Percentiles rank a stretch among this genome's conserved stretches.
These are phyloP conservation scores for Platycercus adscitus DNA, from an alignment of 2,113 vertebrate genomes.

Conservation along the genomic window DNA sequence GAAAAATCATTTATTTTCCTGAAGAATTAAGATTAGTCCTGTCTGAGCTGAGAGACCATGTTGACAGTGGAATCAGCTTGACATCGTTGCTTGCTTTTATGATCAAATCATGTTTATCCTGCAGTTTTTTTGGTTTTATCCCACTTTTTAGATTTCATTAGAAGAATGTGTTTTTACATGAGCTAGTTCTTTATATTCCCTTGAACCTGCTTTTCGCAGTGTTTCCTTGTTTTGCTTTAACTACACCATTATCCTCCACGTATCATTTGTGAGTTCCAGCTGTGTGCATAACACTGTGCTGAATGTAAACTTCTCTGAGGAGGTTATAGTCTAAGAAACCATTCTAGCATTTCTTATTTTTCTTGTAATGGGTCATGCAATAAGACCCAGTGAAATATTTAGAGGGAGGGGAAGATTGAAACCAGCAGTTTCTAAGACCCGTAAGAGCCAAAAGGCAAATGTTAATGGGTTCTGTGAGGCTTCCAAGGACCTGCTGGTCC, in stretches of 20 bases:
- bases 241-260: slow-evolving; percentile 21
- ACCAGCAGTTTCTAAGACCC: slow-evolving; percentile 25
- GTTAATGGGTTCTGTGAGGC: slow-evolving; percentile 60
- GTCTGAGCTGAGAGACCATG: not conserved
- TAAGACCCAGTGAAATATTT: slow-evolving; percentile 49
- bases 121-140: not conserved
- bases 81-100: not conserved
- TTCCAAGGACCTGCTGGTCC: slow-evolving; percentile 65
- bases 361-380: slow-evolving; percentile 50
- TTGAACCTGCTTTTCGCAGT: slow-evolving; percentile 12
- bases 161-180: not conserved
- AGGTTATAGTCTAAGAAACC: slow-evolving; percentile 49
- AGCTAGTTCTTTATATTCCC: slow-evolving; percentile 29
- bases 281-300: slow-evolving; percentile 49
- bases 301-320: slow-evolving; percentile 15
- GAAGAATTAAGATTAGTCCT: not conserved
- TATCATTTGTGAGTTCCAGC: slow-evolving; percentile 57
- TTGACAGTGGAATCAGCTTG: not conserved
- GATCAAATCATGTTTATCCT: not conserved
- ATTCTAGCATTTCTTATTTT: slow-evolving; percentile 39
- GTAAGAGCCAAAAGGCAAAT: slow-evolving; percentile 52
- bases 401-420: slow-evolving; percentile 51
- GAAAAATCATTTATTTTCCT: not conserved
- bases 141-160: not conserved
- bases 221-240: slow-evolving; percentile 39